phyloP scores from a whole-genome alignment of 1,140 invertebrate genomes.

The Drosophila teissieri region DNA sequence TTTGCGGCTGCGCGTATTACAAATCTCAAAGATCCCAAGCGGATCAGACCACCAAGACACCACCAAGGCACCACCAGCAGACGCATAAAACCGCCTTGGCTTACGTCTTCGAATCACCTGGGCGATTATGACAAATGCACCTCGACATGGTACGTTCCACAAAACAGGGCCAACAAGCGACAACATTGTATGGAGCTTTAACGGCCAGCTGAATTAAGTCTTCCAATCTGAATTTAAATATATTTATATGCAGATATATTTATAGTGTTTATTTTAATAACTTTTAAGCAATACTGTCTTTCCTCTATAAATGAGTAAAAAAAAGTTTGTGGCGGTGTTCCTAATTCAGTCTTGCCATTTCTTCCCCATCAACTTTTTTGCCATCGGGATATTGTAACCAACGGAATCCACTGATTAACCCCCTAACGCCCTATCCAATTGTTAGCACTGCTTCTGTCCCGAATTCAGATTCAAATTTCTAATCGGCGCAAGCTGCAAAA shows the following conservation, averaged over 20 bases:
- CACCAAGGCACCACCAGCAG: constrained; percentile 28
- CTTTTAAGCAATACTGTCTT: no score
- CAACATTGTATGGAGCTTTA: neutral
- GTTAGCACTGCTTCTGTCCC: constrained; percentile 1
- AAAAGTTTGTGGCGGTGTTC: no score
- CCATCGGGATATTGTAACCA: constrained; percentile 8
- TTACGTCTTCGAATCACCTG: constrained; percentile 1
- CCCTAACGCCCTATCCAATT: constrained; percentile 6
- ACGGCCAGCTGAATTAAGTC: neutral
- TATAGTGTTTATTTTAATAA: no score
- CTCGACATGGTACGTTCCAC: neutral
- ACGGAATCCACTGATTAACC: constrained; percentile 2
- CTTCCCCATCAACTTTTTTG: neutral
- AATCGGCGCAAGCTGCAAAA: constrained; percentile 66
- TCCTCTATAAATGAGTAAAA: no score
- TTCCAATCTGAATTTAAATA: neutral
- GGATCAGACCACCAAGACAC: constrained; percentile 34
- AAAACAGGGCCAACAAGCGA: constrained; percentile 7
- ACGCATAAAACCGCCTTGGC: constrained; percentile 19
- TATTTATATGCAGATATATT: no score
- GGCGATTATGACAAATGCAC: constrained; percentile 44
- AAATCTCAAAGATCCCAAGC: constrained; percentile 48
- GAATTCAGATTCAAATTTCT: constrained; percentile 23
- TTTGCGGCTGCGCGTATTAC: constrained; percentile 67
- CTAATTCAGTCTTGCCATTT: no score